Base-by-base conservation (phyloP, 1,140 invertebrate species). In the Heliconius eleuchia region DNA sequence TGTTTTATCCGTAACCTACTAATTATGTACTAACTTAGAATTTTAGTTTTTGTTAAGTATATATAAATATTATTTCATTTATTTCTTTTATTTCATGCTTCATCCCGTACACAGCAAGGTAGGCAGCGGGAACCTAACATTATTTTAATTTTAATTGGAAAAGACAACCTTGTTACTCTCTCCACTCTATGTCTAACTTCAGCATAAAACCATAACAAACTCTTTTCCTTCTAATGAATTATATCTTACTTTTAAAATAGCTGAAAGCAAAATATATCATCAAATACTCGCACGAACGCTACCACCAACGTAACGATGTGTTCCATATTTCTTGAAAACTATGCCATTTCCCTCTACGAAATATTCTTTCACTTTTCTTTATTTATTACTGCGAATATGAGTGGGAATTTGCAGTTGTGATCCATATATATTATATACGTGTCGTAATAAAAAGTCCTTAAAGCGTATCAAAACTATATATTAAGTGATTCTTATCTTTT, bases 301-400 rank as follows among this genome's bases (percentile, higher is more conserved):
- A 30, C 23, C 16, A 66, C 60, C 23, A 27, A 66, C 60, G 60
- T 66, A 55, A 74, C 73, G 60, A 76, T 50, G 74, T 76, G 60
- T 72, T 72, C 74, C 74, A 76, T 76, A 76, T 76, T 50, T 76
- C 74, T 71, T 55, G 60, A 76, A 71, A 76, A 76, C 74, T 76
- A 76, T 76, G 74, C 66, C 74, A 76, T 76, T 76, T 76, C 60
- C 74, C 46, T 16, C 57, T 30, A 70, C 74, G 74, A 76, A 70
- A 76, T 70, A 76, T 76, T 60, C 74, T 70, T 70, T 71, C 66
- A 76, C 74, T 76, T 76, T 76, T 37, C 60, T 76, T 76, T 76
- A 76, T 76, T 76, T 70, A 76, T 46, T 46, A 76, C 74, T 70
- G 55, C 60, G 55, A 39, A n/a, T 66, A 23, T 46, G 23, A 66